Evolutionary conservation across 2,888 invertebrate genomes (phyloP).

Genomic region (Drosophila kuntzei): DNA sequence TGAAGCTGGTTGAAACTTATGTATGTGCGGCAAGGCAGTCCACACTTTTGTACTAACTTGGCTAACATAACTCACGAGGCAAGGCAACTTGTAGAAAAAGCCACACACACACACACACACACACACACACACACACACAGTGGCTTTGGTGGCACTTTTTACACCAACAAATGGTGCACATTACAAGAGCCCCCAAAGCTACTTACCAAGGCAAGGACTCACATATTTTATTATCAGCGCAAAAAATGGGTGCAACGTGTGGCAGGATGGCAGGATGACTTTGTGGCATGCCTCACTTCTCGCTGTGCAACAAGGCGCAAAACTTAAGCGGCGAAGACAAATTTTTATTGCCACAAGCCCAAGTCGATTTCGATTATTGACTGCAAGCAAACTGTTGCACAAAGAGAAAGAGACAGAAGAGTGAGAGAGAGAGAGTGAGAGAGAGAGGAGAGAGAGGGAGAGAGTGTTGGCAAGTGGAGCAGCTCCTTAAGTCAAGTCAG

Average conservation of each 20-base stretch:
- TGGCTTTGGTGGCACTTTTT: constrained; percentile 64
- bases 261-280: neutral
- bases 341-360: constrained; percentile 74
- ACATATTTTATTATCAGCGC: constrained; percentile 64
- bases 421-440: neutral
- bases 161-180: constrained; percentile 64
- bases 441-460: neutral
- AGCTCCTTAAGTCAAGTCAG: constrained; percentile 30
- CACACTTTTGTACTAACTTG: constrained; percentile 75
- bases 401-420: neutral
- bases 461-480: constrained; percentile 16
- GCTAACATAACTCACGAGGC: constrained; percentile 70
- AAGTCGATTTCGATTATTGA: constrained; percentile 75
- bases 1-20: constrained; percentile 67
- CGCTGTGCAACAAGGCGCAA: constrained; percentile 77
- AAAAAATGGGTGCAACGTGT: constrained; percentile 14
- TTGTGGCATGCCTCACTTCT: too few species aligned
- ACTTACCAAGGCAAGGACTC: constrained; percentile 58
- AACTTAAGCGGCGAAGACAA: constrained; percentile 74
- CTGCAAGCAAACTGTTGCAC: constrained; percentile 73
- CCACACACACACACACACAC: constrained; percentile 35
- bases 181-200: constrained; percentile 63
- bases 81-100: constrained; percentile 49
- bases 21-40: constrained; percentile 64
- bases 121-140: constrained; percentile 38